These are phyloP conservation scores for Drosophila aff. DNA, from an alignment of 1,140 invertebrate species.

Conservation along the genomic window DNA sequence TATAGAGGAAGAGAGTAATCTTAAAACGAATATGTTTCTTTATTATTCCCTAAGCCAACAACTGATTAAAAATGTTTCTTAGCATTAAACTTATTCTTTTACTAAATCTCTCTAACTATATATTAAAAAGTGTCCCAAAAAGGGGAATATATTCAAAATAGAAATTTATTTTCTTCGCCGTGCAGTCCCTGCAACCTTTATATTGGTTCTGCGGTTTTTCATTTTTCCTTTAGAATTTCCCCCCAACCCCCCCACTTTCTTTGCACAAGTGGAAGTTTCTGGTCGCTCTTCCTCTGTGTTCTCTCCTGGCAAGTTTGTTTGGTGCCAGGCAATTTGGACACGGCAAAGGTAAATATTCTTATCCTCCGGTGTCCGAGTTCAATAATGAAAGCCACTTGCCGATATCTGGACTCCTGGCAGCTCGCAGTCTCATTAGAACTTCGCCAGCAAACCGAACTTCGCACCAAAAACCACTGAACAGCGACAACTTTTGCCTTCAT, in stretches of 20 bases:
- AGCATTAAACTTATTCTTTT: too few species aligned
- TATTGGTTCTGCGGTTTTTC: constrained; percentile 39
- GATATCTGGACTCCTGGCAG: constrained; percentile 41
- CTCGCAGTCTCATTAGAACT: constrained; percentile 52
- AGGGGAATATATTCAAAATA: not conserved
- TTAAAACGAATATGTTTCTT: not conserved
- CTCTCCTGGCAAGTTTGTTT: constrained; percentile 28
- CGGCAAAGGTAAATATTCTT: constrained; percentile 53
- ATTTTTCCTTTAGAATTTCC: constrained; percentile 22
- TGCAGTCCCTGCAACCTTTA: constrained; percentile 8
- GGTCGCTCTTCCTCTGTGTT: not conserved
- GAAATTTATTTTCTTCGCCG: constrained; percentile 2
- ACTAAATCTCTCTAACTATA: too few species aligned
- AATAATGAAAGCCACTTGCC: constrained; percentile 49
- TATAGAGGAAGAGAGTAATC: not conserved
- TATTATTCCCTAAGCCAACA: too few species aligned
- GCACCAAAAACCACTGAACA: constrained; percentile 50
- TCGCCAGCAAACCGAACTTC: constrained; percentile 55
- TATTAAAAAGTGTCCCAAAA: not conserved
- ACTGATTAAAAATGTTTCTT: not conserved
- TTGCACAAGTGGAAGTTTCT: constrained; percentile 46
- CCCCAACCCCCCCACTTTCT: not conserved
- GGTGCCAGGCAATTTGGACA: constrained; percentile 53
- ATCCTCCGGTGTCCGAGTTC: constrained; percentile 45
- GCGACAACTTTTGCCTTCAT: constrained; percentile 80